Percentiles rank a stretch among this genome's conserved stretches.
These are phyloP conservation scores for Rotaria sp. DNA, from an alignment of 2,888 invertebrate genomes.

Conservation along the genomic window DNA sequence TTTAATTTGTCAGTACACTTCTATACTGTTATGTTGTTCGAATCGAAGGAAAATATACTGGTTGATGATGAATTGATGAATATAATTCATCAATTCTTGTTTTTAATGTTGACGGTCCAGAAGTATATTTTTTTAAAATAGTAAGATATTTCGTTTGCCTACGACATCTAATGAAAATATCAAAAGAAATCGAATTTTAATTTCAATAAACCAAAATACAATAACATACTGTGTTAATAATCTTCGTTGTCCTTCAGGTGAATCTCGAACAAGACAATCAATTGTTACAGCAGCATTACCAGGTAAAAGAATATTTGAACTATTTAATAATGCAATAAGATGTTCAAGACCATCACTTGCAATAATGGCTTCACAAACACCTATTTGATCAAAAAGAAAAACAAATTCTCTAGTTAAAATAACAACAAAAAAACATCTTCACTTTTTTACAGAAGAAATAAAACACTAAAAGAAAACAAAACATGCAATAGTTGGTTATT, in stretches of 20 bases:
- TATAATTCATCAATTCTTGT: background rate
- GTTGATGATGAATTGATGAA: background rate
- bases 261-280: background rate
- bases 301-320: background rate
- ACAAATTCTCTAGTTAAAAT: fast-evolving
- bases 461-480: background rate
- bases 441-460: background rate
- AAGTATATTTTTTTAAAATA: background rate
- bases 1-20: background rate
- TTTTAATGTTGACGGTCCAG: background rate
- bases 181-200: background rate
- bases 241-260: background rate
- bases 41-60: background rate
- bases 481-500: background rate
- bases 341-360: background rate
- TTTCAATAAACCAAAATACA: background rate
- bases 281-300: background rate
- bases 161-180: background rate
- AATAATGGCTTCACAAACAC: background rate
- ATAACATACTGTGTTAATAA: background rate
- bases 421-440: background rate
- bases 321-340: background rate
- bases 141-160: background rate
- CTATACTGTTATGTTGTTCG: background rate
- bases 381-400: background rate